phyloP scores from a whole-genome alignment of 64 coral and sea anemone genomes.

The Dendrophyllia cribrosa region DNA sequence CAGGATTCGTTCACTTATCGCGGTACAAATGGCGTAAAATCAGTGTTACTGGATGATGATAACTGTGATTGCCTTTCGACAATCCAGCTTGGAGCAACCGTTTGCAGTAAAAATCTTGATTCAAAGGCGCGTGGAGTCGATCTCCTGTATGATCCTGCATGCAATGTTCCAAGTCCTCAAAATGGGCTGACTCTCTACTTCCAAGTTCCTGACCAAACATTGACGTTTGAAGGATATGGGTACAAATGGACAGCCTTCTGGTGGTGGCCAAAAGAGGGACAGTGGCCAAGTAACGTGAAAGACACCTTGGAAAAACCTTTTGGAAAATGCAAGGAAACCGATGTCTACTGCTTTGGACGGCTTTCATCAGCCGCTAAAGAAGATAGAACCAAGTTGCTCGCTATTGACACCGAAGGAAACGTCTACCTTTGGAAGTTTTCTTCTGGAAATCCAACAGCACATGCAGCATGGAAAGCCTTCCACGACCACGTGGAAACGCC shows the following conservation, averaged over 20 bases:
- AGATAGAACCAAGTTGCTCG: slow-evolving; percentile 65
- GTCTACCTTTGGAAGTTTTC: slow-evolving; percentile 73
- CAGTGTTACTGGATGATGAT: slow-evolving; percentile 70
- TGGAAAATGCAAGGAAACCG: slow-evolving; percentile 59
- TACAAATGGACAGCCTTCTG: slow-evolving; percentile 79
- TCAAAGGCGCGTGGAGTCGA: slow-evolving; percentile 58
- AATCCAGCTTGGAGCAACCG: slow-evolving; percentile 57
- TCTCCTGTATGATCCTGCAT: slow-evolving; percentile 52
- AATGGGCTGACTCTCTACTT: slow-evolving; percentile 69
- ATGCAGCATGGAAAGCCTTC: slow-evolving; percentile 76
- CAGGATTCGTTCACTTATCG: slow-evolving; percentile 77
- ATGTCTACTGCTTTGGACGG: slow-evolving; percentile 74
- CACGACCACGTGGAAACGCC: slow-evolving; percentile 66
- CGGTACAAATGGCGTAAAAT: slow-evolving; percentile 52
- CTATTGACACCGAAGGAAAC: slow-evolving; percentile 73
- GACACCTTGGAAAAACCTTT: slow-evolving; percentile 72
- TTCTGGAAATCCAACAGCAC: slow-evolving; percentile 75
- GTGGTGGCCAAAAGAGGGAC: slow-evolving; percentile 83
- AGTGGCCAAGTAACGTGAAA: slow-evolving; percentile 46
- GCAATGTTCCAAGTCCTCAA: slow-evolving; percentile 52
- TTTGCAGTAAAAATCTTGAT: slow-evolving; percentile 25
- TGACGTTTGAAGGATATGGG: slow-evolving; percentile 59
- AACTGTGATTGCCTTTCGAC: slow-evolving; percentile 81
- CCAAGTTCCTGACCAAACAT: slow-evolving; percentile 15
- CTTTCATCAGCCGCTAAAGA: slow-evolving; percentile 53